These are phyloP conservation scores for Puffinus mauretanicus DNA, from an alignment of 2,113 vertebrate species.

Conservation along the genomic window DNA sequence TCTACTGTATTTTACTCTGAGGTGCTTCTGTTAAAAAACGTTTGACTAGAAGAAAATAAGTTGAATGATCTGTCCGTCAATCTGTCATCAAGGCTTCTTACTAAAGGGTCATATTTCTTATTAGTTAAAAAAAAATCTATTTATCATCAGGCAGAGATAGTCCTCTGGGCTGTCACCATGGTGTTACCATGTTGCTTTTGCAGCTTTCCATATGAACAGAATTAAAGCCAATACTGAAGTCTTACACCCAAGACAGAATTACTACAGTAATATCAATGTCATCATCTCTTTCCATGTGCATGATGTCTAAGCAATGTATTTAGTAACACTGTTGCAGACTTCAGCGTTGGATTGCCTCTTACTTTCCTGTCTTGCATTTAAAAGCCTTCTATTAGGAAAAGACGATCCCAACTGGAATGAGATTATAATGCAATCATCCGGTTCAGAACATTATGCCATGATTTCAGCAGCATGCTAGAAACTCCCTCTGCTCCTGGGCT, in stretches of 20 bases:
- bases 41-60: neutral
- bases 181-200: neutral
- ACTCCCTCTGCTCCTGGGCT: constrained; percentile 15
- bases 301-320: neutral
- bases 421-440: constrained; percentile 40
- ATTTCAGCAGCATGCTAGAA: constrained; percentile 30
- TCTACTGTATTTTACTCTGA: neutral
- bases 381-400: constrained; percentile 9
- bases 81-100: neutral
- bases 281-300: neutral
- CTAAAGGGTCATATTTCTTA: neutral
- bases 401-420: constrained; percentile 44
- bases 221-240: neutral
- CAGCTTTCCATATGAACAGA: neutral
- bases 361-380: neutral
- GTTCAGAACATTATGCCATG: constrained; percentile 39
- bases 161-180: neutral
- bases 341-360: neutral
- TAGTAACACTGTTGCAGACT: neutral
- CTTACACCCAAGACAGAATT: neutral
- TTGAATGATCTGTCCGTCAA: neutral
- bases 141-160: neutral
- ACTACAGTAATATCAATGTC: neutral
- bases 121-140: neutral
- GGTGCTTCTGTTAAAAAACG: neutral